phyloP scores from a whole-genome alignment of 2,113 vertebrate species.

The Neogale vison region DNA sequence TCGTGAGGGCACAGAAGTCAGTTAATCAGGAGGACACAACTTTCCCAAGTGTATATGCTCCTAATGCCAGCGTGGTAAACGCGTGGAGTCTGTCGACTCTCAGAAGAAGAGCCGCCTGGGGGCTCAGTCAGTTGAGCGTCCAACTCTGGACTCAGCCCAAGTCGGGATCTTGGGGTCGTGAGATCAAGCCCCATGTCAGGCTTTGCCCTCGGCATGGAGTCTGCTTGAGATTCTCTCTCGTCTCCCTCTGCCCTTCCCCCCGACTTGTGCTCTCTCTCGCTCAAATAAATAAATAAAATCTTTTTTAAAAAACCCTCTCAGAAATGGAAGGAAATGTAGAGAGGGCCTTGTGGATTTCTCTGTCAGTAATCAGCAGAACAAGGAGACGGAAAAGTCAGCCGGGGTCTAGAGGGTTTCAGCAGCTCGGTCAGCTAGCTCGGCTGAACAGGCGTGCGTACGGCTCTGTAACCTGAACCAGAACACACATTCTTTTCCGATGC shows the following conservation, averaged over 20 bases:
- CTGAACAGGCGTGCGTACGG: too few relatives aligned
- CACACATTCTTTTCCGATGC: background rate
- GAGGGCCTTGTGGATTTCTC: background rate
- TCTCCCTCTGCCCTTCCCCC: background rate
- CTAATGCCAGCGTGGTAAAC: background rate
- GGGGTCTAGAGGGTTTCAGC: too few relatives aligned
- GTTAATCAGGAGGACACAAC: background rate
- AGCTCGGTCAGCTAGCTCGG: background rate
- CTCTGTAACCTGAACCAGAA: background rate
- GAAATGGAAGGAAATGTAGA: background rate
- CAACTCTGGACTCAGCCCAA: too few relatives aligned
- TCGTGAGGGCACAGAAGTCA: background rate
- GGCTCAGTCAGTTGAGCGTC: background rate
- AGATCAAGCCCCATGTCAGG: rapidly evolving
- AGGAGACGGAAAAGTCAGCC: background rate
- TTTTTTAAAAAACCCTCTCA: background rate
- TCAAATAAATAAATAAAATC: background rate
- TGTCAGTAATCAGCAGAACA: background rate
- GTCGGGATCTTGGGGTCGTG: background rate
- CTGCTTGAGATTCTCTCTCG: background rate
- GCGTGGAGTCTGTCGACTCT: background rate
- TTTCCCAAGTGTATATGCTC: background rate
- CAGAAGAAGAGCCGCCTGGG: background rate
- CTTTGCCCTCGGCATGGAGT: background rate
- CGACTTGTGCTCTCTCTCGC: background rate